A percentile compares a stretch with the other conserved stretches of the same genome.
Conservation (phyloP, 2,113 vertebrate genomes). For the Isurus oxyrinchus region DNA sequence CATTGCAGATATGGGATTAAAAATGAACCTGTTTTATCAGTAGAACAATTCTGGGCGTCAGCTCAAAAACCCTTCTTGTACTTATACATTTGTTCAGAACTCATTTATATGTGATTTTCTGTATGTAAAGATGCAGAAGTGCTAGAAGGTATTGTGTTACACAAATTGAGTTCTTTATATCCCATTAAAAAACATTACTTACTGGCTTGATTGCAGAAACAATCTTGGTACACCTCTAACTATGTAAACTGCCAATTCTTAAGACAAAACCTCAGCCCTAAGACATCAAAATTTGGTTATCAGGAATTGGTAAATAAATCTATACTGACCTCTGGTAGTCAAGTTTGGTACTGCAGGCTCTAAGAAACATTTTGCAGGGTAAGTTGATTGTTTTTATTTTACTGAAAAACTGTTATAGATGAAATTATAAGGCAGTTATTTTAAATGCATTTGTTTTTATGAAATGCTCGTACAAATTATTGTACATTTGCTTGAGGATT, state of each 20-base stretch:
- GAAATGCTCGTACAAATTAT: neutral
- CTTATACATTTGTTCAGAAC: neutral
- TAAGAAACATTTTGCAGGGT: neutral
- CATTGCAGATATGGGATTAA: neutral
- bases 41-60: neutral
- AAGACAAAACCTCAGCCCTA: neutral
- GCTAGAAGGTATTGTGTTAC: neutral
- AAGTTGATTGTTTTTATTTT: neutral
- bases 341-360: neutral
- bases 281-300: neutral
- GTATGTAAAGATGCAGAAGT: neutral
- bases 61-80: neutral
- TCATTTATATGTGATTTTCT: neutral
- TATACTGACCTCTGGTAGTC: conserved; percentile 29
- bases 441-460: no score
- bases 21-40: neutral
- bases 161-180: neutral
- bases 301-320: neutral
- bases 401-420: conserved; percentile 1
- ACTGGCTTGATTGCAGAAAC: neutral
- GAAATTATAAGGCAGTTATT: neutral
- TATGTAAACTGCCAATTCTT: neutral
- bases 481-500: neutral
- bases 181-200: neutral
- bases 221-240: neutral